phyloP scores from a whole-genome alignment of 2,888 invertebrate species.

The Pristionchus japonicus region DNA sequence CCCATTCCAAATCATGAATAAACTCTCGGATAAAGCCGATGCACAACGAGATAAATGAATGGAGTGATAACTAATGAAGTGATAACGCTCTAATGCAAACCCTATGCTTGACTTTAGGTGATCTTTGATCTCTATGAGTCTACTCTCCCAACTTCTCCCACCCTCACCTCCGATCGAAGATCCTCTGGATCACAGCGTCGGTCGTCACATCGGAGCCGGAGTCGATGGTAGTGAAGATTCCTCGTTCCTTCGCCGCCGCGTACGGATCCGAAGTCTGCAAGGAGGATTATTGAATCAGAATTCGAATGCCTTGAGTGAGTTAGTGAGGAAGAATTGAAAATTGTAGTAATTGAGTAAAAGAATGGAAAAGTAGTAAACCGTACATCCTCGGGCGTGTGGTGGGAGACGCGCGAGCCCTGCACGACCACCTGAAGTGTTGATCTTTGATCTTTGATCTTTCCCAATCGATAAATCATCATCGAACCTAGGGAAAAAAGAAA shows the following conservation, averaged over 20 bases:
- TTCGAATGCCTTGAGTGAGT: neutral
- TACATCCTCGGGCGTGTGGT: slow-evolving; percentile 77
- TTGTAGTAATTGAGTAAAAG: neutral
- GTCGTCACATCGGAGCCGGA: slow-evolving; percentile 94
- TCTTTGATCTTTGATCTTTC: neutral
- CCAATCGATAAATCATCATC: neutral
- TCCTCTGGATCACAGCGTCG: slow-evolving; percentile 93
- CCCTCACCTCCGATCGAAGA: slow-evolving; percentile 86
- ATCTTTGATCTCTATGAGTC: neutral
- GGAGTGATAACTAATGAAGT: too few relatives aligned
- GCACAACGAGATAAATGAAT: too few relatives aligned
- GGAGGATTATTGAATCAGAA: neutral
- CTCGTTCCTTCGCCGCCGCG: slow-evolving; percentile 76
- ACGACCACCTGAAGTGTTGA: slow-evolving; percentile 81
- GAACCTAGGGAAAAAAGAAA: neutral
- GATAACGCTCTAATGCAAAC: too few relatives aligned
- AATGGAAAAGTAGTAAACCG: neutral
- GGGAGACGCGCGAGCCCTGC: slow-evolving; percentile 83
- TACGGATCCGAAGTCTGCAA: slow-evolving; percentile 83
- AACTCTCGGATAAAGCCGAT: too few relatives aligned
- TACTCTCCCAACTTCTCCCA: neutral
- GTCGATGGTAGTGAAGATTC: slow-evolving; percentile 84
- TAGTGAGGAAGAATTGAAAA: neutral
- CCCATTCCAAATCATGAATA: too few relatives aligned
- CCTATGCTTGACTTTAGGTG: too few relatives aligned